Evolutionary conservation across 2,113 vertebrate genomes (phyloP), one percentile per base, ranked within the genome.

Genomic region (Diadophis punctatus): DNA sequence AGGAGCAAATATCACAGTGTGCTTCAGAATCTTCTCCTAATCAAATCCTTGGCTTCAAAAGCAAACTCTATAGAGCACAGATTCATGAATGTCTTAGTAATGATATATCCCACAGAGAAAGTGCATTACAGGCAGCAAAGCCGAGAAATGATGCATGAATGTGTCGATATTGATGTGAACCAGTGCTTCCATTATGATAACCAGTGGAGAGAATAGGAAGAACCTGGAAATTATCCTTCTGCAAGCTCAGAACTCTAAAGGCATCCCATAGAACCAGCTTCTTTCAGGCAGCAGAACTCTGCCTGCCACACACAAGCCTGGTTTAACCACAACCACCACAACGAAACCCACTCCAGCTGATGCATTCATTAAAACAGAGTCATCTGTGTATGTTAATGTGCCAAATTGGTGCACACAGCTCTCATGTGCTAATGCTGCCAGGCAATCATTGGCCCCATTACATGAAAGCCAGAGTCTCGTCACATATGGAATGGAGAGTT

Each of bases 71-170:
- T 43, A 52, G n/a, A 92, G 52, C 63, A 92, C 9, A 48, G 51
- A 89, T 92, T 89, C 63, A 84, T 89, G 63, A 48, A 56, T 53
- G 27, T 55, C 63, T 84, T 92, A 43, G 49, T 92, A 92, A 92
- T 92, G 58, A 88, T 68, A 68, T 68, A 46, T 43, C 91, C 91
- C 58, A 88, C 86, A 48, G 87, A 92, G 91, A 89, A 89, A 89
- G 63, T 84, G n/a, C 63, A 48, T 92, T 56, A 58, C 25, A 23
- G 60, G 91, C 63, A 48, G 87, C 51, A 84, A 56, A 55, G 27
- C 39, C 14, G 1, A 55, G 51, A 52, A 89, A 85, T 48, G 52
- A 23, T 46, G 3, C 34, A 68, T n/a, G 30, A 2, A 12, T 84
- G 51, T 43, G 22, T 30, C 48, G 53, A 52, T 52, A 92, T 88